Conservation (phyloP, 2,113 vertebrate genomes). For the Pseudolaguvia tuberculata region DNA sequence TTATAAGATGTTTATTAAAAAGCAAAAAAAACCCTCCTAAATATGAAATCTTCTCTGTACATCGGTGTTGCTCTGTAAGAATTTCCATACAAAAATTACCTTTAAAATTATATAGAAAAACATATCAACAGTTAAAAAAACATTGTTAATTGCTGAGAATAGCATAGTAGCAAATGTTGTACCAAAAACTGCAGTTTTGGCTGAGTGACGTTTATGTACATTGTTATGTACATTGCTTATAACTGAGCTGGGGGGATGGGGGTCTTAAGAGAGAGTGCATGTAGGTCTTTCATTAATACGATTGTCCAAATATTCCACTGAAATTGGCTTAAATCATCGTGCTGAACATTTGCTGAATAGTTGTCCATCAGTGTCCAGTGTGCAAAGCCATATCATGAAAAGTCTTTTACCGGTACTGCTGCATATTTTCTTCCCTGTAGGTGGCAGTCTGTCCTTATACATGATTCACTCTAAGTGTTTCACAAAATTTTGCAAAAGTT, state of each 20-base stretch:
- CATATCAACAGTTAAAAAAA: no score
- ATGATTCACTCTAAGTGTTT: neutral
- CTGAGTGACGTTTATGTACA: neutral
- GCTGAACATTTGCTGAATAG: no score
- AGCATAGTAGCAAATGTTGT: conserved; percentile 8
- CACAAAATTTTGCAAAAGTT: neutral
- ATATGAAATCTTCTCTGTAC: no score
- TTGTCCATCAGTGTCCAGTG: conserved; percentile 41
- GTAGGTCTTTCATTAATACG: conserved; percentile 28
- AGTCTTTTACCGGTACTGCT: conserved; percentile 51
- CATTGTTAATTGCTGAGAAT: no score
- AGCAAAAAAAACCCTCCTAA: no score
- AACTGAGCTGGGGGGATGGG: no score
- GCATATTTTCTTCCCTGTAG: conserved; percentile 54
- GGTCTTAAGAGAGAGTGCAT: no score
- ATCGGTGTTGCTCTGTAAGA: no score
- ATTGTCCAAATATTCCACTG: conserved; percentile 26
- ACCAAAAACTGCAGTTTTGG: neutral
- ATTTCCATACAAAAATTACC: no score
- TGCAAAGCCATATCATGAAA: conserved; percentile 43
- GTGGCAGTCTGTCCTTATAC: conserved; percentile 23
- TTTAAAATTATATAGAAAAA: no score
- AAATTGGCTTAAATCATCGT: conserved; percentile 29
- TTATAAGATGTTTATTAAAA: no score
- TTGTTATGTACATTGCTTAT: neutral